phyloP scores from a whole-genome alignment of 2,888 invertebrate genomes.

The Siphonodentalium dalli region DNA sequence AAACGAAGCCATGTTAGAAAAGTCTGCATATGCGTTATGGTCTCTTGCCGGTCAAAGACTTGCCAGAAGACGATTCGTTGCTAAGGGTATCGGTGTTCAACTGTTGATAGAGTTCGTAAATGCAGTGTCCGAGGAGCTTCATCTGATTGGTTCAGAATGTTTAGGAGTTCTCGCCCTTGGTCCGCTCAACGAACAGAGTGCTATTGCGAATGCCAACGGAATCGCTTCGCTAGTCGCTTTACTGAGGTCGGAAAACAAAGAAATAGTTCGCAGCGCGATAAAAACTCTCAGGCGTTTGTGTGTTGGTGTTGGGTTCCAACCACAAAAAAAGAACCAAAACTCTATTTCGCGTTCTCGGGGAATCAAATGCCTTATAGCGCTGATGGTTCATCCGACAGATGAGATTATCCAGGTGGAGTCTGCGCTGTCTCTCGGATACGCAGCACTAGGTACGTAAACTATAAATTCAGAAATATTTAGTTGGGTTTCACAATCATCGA shows the following conservation, averaged over 20 bases:
- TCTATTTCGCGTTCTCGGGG: slow-evolving; percentile 56
- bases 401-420: slow-evolving; percentile 62
- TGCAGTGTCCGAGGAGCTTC: slow-evolving; percentile 56
- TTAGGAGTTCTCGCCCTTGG: slow-evolving; percentile 60
- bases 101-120: slow-evolving; percentile 60
- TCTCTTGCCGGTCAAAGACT: slow-evolving; percentile 57
- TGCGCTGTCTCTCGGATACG: slow-evolving; percentile 58
- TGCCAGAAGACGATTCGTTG: slow-evolving; percentile 56
- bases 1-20: slow-evolving; percentile 49
- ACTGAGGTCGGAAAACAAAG: slow-evolving; percentile 55
- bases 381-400: slow-evolving; percentile 59
- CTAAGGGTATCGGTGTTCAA: slow-evolving; percentile 56
- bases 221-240: slow-evolving; percentile 56
- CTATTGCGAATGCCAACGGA: slow-evolving; percentile 56
- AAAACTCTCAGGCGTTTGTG: slow-evolving; percentile 56
- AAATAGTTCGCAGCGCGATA: slow-evolving; percentile 60
- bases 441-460: slow-evolving; percentile 53
- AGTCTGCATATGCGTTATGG: slow-evolving; percentile 61
- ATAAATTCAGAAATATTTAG: too few relatives aligned
- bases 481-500: too few relatives aligned
- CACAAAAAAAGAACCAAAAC: slow-evolving; percentile 54
- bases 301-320: slow-evolving; percentile 60
- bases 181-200: slow-evolving; percentile 53
- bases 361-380: slow-evolving; percentile 56
- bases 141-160: slow-evolving; percentile 62